phyloP scores from a whole-genome alignment of 2,797 vertebrate species.

The Acestrorhynchus altus region DNA sequence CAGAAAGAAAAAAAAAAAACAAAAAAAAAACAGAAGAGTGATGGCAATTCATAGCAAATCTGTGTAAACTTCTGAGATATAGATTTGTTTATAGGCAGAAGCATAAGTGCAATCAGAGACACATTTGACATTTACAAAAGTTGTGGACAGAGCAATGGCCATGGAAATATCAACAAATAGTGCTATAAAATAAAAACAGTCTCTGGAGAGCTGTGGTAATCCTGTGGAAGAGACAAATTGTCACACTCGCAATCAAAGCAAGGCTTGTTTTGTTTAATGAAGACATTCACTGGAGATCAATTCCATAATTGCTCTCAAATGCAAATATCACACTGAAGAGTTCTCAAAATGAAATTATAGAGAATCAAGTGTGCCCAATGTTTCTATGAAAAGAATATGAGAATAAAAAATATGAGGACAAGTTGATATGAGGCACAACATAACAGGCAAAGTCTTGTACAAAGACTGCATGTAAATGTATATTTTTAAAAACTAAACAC shows the following conservation, averaged over 20 bases:
- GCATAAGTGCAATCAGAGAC: neutral
- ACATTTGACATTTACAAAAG: constrained; percentile 10
- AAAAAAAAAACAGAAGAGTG: neutral
- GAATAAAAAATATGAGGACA: neutral
- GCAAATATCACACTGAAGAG: too few species aligned
- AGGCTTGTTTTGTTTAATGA: neutral
- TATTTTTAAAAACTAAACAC: neutral
- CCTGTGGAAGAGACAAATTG: neutral
- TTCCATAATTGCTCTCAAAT: too few species aligned
- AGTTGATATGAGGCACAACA: too few species aligned
- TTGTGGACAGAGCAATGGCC: neutral
- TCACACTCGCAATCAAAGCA: neutral
- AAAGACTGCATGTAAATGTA: neutral
- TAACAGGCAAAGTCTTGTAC: too few species aligned
- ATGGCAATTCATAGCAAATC: neutral
- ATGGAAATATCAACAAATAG: neutral
- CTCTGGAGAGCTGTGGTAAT: neutral
- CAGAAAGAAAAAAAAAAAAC: neutral
- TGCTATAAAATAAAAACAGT: neutral
- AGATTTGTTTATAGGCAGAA: constrained; percentile 15
- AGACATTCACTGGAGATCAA: too few species aligned
- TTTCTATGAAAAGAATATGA: neutral
- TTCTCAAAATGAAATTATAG: too few species aligned
- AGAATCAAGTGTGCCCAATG: neutral
- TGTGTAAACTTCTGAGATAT: neutral